phyloP scores from a whole-genome alignment of 1,140 invertebrate species.

The Macrosteles quadrilineatus region DNA sequence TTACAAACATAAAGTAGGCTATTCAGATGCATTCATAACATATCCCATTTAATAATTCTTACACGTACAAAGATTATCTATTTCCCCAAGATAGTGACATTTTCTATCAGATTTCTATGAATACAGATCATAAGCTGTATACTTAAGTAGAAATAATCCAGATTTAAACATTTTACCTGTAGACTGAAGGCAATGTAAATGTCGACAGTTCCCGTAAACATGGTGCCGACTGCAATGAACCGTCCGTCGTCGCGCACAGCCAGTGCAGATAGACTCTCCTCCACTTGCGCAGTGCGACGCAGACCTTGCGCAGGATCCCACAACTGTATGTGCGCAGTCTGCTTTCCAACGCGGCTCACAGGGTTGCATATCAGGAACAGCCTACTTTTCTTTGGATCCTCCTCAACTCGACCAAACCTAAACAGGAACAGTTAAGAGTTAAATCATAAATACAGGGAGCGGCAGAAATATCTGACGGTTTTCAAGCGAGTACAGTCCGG shows the following conservation, averaged over 20 bases:
- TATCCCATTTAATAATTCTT: no score
- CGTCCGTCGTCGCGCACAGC: constrained; percentile 88
- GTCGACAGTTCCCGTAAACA: constrained; percentile 87
- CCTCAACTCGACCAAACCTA: constrained; percentile 71
- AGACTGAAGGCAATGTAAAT: constrained; percentile 92
- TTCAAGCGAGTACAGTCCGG: no score
- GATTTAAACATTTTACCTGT: constrained; percentile 67
- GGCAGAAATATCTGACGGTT: no score
- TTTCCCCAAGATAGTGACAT: no score
- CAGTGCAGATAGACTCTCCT: constrained; percentile 80
- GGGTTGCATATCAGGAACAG: constrained; percentile 86
- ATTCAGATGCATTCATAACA: no score
- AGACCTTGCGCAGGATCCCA: constrained; percentile 64
- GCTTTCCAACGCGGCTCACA: constrained; percentile 61
- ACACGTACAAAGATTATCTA: no score
- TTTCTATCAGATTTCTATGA: no score
- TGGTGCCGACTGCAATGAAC: constrained; percentile 89
- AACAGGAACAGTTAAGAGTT: constrained; percentile 39
- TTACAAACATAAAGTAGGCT: no score
- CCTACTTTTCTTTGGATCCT: constrained; percentile 61
- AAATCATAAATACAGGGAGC: no score
- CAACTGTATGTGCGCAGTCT: constrained; percentile 59
- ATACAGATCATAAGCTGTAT: no score
- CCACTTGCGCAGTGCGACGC: constrained; percentile 59
- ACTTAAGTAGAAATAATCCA: no score